A percentile compares a stretch with the other conserved stretches of the same genome.
These are phyloP conservation scores for Psettodes erumei DNA, from an alignment of 2,113 vertebrate genomes.

Conservation along the genomic window DNA sequence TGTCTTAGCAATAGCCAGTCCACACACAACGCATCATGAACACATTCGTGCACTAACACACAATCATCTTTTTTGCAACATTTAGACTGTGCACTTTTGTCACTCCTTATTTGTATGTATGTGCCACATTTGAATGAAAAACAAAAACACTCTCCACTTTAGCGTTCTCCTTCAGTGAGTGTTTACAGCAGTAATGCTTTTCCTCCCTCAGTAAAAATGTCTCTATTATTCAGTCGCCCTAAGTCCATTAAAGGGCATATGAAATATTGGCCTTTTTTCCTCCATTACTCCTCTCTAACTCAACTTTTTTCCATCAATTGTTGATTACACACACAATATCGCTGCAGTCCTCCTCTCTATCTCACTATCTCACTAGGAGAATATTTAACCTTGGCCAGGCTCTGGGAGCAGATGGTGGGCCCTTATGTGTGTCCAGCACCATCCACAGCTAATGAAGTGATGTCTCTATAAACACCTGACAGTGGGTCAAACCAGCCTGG, in stretches of 20 bases:
- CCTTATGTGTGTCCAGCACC: constrained; percentile 77
- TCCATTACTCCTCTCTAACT: constrained; percentile 22
- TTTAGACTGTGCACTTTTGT: constrained; percentile 12
- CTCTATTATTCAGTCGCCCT: constrained; percentile 30
- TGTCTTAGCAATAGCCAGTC: constrained; percentile 27
- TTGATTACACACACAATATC: constrained; percentile 42
- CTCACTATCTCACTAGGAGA: constrained; percentile 42
- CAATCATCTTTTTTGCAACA: constrained; percentile 10
- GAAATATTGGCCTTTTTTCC: constrained; percentile 15
- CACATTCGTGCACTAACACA: background rate
- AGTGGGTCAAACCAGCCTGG: constrained; percentile 67
- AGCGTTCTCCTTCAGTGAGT: background rate
- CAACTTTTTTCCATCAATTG: constrained; percentile 36
- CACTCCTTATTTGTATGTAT: background rate
- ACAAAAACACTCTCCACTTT: constrained; percentile 4
- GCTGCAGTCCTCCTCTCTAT: constrained; percentile 29
- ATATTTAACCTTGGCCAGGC: constrained; percentile 80
- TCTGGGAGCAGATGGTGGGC: constrained; percentile 78
- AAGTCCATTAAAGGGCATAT: constrained; percentile 23
- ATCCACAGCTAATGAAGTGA: constrained; percentile 80
- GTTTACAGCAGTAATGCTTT: constrained; percentile 1
- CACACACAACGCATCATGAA: background rate
- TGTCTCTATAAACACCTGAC: constrained; percentile 84
- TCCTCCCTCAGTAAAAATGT: background rate
- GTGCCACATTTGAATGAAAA: constrained; percentile 28